Base-by-base conservation (phyloP, 2,888 invertebrate species). In the Uloborus plumipes region DNA sequence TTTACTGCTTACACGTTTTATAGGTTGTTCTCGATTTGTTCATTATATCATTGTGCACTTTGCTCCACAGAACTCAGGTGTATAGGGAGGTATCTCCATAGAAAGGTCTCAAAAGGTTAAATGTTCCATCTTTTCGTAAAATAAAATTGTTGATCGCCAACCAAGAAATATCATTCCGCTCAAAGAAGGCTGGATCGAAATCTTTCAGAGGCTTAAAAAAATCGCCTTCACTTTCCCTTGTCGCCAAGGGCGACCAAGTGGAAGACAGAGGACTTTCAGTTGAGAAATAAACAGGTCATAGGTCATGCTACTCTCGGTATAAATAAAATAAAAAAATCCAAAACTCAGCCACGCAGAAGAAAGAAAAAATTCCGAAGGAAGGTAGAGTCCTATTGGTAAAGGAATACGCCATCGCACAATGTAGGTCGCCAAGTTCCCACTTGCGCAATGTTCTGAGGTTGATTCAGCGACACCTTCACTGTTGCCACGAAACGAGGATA, bases 201-300 rank as follows among this genome's bases (percentile, higher is more conserved):
- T 39, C 39, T 39, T 39, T 39, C 39, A 39, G 39, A 39, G 11
- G n/a, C 15, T 67, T 53, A 47, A 64, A 47, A 47, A 70, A 65
- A 74, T 74, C 69, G 49, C 69, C 74, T 74, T 81, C 80, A 81
- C 80, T 81, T 81, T 81, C 80, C 50, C 74, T 49, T 74, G 80
- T 81, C 74, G 74, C 80, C 70, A 50, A 31, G 15, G 80, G 80
- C 80, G 50, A 74, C 18, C 53, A 76, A 13, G 53, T 18, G 26
- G 14, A 31, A 55, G 69, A 74, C 69, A 67, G 47, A 71, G 53
- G 73, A 31, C 74, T 81, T 80, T 74, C 55, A 62, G 79, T 81
- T 81, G 74, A 50, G 80, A 81, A 81, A 81, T 74, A 81, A 75
- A 70, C 70, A 70, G 80, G 80, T 74, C 80, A 81, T 20, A 81